Base-by-base conservation (phyloP, 1,140 invertebrate species). In the Drosophila ficusphila region DNA sequence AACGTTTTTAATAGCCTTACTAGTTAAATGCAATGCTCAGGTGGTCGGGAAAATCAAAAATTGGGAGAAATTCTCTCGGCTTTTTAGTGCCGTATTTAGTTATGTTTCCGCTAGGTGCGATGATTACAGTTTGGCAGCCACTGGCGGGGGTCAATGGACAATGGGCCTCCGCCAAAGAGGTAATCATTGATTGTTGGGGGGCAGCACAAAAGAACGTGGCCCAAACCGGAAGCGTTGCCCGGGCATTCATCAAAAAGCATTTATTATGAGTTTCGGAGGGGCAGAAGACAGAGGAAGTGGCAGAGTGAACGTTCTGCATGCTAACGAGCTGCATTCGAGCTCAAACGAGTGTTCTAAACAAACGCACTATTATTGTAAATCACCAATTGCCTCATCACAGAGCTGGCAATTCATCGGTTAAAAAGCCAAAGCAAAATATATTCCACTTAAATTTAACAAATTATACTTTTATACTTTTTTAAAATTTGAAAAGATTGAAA, bases 171-270 rank as follows among this genome's bases (percentile, higher is more conserved):
- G 58, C 29, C 21, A 19, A 54, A 54, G 34, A 60, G 38, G 27
- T 31, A 60, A 34, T 2, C 42, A 57, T 48, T 29, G 29, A 25
- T 25, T 44, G 54, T 34, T 7, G 8, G 11, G 33, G 36, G 12
- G 5, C 27, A 29, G 5, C 27, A 29, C 36, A 44, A 38, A 38
- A 33, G 7, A 39, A 41, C 31, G 21, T 42, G 53, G 52, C 33
- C 11, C 34, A 33, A 61, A 75, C 81, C 81, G 79, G 79, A 86
- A 86, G 61, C 72, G 44, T 86, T 79, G 71, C 65, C 69, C 78
- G 72, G 76, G 58, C 56, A 48, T 64, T 69, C 49, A 57, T 41
- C 36, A 44, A 33, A 61, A 27, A 52, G 12, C 47, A 27, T 49
- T 60, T 60, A 49, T 60, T 47, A 54, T 57, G 34, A 57, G 39